Evolutionary conservation across 2,888 invertebrate species (phyloP).

Genomic region (Selenia dentaria): DNA sequence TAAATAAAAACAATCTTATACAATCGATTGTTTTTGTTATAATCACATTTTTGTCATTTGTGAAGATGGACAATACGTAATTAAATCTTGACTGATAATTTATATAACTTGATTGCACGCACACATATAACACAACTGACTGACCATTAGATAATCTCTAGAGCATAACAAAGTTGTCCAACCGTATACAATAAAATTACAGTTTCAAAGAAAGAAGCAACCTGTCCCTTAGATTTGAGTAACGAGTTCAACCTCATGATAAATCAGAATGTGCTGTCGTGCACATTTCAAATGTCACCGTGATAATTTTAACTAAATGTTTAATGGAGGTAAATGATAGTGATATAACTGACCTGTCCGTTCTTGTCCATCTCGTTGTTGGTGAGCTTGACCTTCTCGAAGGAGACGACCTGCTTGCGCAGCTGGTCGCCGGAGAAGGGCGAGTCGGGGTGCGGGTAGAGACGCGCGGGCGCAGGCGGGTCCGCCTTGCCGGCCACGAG

Average conservation of each 20-base stretch:
- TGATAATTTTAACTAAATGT: too few relatives aligned
- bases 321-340: too few relatives aligned
- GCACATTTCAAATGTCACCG: too few relatives aligned
- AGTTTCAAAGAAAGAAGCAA: conserved; percentile 21
- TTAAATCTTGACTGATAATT: conserved; percentile 60
- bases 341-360: conserved; percentile 91
- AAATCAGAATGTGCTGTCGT: too few relatives aligned
- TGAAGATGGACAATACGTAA: conserved; percentile 49
- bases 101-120: conserved; percentile 49
- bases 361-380: conserved; percentile 99
- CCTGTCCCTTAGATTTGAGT: neutral
- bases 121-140: conserved; percentile 29
- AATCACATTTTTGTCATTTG: too few relatives aligned
- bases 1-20: too few relatives aligned
- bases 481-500: conserved; percentile 99
- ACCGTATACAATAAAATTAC: conserved; percentile 29
- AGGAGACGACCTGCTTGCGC: conserved; percentile 97
- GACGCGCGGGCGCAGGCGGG: conserved; percentile 96
- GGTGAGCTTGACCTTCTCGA: conserved; percentile 99
- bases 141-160: conserved; percentile 39
- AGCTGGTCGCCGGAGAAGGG: conserved; percentile 98
- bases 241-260: too few relatives aligned
- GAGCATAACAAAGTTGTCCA: conserved; percentile 42
- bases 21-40: too few relatives aligned
- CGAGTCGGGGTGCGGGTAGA: conserved; percentile 98